These are phyloP conservation scores for Cephus cinctus DNA, from an alignment of 1,140 invertebrate species.

Conservation along the genomic window DNA sequence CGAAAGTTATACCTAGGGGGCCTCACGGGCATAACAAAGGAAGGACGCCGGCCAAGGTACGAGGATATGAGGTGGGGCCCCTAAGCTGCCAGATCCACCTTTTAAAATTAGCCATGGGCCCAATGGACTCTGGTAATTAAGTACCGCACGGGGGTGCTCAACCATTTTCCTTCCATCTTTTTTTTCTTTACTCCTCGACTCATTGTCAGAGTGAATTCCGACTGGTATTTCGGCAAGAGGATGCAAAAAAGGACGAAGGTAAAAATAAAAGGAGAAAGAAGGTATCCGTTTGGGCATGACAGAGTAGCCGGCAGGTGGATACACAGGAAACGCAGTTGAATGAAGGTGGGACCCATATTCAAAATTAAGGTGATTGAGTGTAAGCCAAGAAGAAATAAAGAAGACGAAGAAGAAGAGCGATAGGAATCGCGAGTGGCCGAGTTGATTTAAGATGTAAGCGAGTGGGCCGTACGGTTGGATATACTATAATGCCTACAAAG, in stretches of 20 bases:
- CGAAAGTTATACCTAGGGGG: conserved; percentile 20
- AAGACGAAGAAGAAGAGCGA: conserved; percentile 6
- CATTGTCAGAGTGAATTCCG: neutral
- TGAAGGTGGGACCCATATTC: conserved; percentile 1
- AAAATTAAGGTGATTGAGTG: neutral
- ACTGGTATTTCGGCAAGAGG: conserved; percentile 1
- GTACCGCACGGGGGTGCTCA: neutral
- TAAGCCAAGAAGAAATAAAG: conserved; percentile 6
- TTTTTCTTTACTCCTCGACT: neutral
- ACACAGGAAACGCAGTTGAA: conserved; percentile 3
- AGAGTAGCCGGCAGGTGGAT: too few relatives aligned
- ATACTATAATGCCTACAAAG: too few relatives aligned
- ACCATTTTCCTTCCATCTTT: neutral
- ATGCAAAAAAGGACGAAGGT: too few relatives aligned
- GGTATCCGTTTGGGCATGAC: too few relatives aligned
- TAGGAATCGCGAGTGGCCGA: conserved; percentile 7
- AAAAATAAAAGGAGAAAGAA: too few relatives aligned
- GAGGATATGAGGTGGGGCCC: neutral
- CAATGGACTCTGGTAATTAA: too few relatives aligned
- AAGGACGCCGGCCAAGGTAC: neutral
- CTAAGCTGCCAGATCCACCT: neutral
- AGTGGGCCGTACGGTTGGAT: too few relatives aligned
- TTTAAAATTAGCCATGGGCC: too few relatives aligned
- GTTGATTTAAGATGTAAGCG: conserved; percentile 8
- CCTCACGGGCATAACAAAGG: conserved; percentile 9